These are phyloP conservation scores for Autographa pulchrina DNA, from an alignment of 2,888 invertebrate species.

Conservation along the genomic window DNA sequence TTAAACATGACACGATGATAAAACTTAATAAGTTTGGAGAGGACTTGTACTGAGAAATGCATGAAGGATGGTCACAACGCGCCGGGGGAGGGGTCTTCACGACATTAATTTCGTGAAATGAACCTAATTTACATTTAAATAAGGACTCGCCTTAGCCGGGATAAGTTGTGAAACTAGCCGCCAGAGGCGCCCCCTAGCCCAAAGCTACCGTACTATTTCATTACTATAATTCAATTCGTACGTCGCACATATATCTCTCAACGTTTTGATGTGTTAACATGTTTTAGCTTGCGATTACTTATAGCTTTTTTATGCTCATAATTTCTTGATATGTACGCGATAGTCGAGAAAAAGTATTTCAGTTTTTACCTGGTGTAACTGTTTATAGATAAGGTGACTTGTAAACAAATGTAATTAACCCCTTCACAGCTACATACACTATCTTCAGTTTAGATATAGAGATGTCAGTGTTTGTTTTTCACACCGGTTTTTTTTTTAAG, in stretches of 20 bases:
- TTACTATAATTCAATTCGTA: conserved; percentile 88
- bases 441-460: too few species aligned
- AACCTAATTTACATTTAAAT: conserved; percentile 97
- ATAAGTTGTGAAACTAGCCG: conserved; percentile 89
- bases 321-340: too few species aligned
- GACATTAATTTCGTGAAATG: conserved; percentile 97
- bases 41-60: conserved; percentile 63
- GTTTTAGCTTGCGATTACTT: conserved; percentile 13
- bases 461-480: too few species aligned
- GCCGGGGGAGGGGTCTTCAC: conserved; percentile 88
- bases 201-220: conserved; percentile 86
- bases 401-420: too few species aligned
- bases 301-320: not conserved
- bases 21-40: conserved; percentile 66
- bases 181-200: conserved; percentile 84
- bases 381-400: too few species aligned
- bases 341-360: not conserved
- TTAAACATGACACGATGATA: conserved; percentile 72
- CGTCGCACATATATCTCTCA: conserved; percentile 71
- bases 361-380: too few species aligned
- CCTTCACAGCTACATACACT: too few species aligned
- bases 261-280: conserved; percentile 48
- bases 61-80: conserved; percentile 73
- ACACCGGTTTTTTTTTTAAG: too few species aligned
- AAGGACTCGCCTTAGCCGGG: conserved; percentile 91